phyloP scores from a whole-genome alignment of 2,797 vertebrate species.

The Cichlasoma orientale region DNA sequence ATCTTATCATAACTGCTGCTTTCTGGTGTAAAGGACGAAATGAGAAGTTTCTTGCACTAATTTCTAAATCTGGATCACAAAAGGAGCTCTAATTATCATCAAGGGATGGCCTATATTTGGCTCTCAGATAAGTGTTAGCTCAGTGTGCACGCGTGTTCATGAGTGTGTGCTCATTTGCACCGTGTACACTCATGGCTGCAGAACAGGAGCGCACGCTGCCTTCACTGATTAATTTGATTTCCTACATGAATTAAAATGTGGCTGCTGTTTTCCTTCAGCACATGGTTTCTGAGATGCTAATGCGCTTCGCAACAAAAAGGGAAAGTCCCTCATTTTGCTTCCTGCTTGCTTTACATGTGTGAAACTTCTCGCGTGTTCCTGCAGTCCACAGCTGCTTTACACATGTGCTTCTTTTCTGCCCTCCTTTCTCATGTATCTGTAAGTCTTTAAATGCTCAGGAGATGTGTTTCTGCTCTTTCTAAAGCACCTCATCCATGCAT shows the following conservation, averaged over 20 bases:
- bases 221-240: not conserved
- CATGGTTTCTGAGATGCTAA: not conserved
- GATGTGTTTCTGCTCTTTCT: slow-evolving; percentile 16
- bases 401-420: not conserved
- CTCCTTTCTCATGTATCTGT: slow-evolving; percentile 15
- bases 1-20: not conserved
- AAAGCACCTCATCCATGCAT: not conserved
- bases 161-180: not conserved
- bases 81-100: slow-evolving; percentile 60
- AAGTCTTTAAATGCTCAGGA: slow-evolving; percentile 33
- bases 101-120: slow-evolving; percentile 55
- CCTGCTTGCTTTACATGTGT: not conserved
- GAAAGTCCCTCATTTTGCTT: slow-evolving; percentile 4
- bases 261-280: not conserved
- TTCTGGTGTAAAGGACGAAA: not conserved
- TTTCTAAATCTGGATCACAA: slow-evolving; percentile 45
- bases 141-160: not conserved
- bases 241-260: not conserved
- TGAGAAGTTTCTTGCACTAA: slow-evolving; percentile 16
- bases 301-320: not conserved
- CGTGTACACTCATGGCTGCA: slow-evolving; percentile 13
- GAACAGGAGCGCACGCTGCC: not conserved
- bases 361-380: not conserved
- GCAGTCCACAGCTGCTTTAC: not conserved
- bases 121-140: slow-evolving; percentile 22